phyloP scores from a whole-genome alignment of 2,888 invertebrate genomes.

The Itoplectis maculator region DNA sequence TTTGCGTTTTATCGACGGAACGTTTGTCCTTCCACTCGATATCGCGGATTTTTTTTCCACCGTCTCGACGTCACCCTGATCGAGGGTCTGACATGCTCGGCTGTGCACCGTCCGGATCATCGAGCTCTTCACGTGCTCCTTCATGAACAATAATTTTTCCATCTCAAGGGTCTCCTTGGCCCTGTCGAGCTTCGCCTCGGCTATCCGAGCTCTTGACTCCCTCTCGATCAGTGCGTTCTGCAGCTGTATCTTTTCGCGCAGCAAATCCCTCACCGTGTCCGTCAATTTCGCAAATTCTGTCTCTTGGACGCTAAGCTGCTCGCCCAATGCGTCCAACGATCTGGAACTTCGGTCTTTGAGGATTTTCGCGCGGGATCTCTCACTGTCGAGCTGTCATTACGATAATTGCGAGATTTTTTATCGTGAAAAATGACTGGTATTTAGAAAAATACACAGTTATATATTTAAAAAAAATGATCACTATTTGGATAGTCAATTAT shows the following conservation, averaged over 20 bases:
- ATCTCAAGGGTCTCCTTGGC: constrained; percentile 70
- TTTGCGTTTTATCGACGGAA: constrained; percentile 68
- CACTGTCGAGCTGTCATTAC: constrained; percentile 38
- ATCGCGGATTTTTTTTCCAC: constrained; percentile 30
- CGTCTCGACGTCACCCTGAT: background rate
- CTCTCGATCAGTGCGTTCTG: constrained; percentile 73
- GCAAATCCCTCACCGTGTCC: constrained; percentile 73
- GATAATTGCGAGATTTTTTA: background rate
- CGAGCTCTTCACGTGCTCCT: constrained; percentile 69
- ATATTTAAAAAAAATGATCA: background rate
- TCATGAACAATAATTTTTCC: constrained; percentile 72
- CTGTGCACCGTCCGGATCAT: constrained; percentile 44
- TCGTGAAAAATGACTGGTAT: background rate
- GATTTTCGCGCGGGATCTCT: constrained; percentile 35
- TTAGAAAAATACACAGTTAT: too few relatives aligned
- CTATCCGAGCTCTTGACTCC: constrained; percentile 65
- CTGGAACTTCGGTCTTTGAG: constrained; percentile 69
- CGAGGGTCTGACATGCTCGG: constrained; percentile 59
- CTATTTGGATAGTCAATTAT: too few relatives aligned
- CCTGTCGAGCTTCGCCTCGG: constrained; percentile 71
- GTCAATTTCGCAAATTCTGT: constrained; percentile 75
- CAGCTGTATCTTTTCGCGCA: constrained; percentile 74
- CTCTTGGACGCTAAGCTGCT: constrained; percentile 75
- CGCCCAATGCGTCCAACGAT: constrained; percentile 72
- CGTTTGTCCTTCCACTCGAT: background rate